Conservation (phyloP, 2,797 vertebrate genomes). For the Melanotaenia parkinsoni region DNA sequence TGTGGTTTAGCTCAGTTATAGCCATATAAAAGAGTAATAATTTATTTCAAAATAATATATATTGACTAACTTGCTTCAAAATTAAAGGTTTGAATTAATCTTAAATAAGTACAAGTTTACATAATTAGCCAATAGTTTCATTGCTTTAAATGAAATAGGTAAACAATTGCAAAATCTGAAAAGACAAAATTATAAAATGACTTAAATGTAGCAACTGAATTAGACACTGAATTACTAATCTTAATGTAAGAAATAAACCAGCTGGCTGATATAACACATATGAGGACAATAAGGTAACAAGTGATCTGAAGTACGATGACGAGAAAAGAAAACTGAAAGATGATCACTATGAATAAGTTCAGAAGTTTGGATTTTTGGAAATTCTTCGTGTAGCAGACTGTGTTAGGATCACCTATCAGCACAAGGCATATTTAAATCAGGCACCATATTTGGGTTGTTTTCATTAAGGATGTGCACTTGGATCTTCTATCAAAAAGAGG, state of each 20-base stretch:
- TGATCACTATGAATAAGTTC: not conserved
- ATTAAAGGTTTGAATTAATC: not conserved
- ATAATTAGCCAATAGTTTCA: not conserved
- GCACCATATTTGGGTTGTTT: not conserved
- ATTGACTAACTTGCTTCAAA: too few species aligned
- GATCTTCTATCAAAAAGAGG: not conserved
- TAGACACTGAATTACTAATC: too few species aligned
- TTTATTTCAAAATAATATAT: too few species aligned
- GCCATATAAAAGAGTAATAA: not conserved
- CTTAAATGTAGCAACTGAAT: not conserved
- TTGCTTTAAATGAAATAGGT: not conserved
- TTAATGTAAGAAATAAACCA: too few species aligned
- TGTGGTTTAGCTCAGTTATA: not conserved
- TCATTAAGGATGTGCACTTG: not conserved
- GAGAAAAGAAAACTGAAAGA: not conserved
- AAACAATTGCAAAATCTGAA: not conserved
- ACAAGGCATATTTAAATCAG: not conserved
- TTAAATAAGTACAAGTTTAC: not conserved
- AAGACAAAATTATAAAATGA: not conserved
- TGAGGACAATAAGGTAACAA: not conserved
- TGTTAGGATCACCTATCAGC: too few species aligned
- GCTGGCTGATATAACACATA: not conserved
- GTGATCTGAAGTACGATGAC: not conserved
- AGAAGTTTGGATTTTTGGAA: not conserved
- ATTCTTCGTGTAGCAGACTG: too few species aligned